Evolutionary conservation across 2,113 vertebrate genomes (phyloP), one percentile per base, ranked within the genome.

Genomic region (Cariama cristata): DNA sequence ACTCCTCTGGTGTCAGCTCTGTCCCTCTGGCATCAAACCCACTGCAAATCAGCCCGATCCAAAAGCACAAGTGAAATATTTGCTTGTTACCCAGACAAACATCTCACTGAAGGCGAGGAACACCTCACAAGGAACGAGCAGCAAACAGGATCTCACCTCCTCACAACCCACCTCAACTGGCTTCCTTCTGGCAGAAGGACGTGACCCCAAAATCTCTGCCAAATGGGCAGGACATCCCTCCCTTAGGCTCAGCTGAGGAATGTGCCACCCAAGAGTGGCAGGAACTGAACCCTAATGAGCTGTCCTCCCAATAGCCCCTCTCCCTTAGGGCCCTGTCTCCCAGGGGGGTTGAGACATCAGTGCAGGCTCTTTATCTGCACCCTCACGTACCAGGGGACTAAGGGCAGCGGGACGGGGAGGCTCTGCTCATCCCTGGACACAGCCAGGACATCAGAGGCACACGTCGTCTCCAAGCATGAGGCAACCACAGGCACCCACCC

Each of bases 31-130:
- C 19, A 76, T 13, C n/a, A 66, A 82, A 44, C 6, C 14, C 62
- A 16, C 44, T 2, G 10, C 2, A 0, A 74, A 58, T 4, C 0
- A 5, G 20, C 12, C 12, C 1, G 1, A 32, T 32, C 11, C 44
- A 44, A 68, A 32, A 85, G 33, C 28, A 86, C n/a, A 56, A 22
- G 6, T 45, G 9, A 90, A 71, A 40, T 20, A 20, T 5, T 40
- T 23, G 12, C 44, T 76, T 12, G 2, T 59, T 33, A 63, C 7
- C 49, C 52, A 50, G 9, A 79, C 8, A 52, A 84, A 49, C 35
- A 32, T 13, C 32, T 38, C 32, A 4, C 64, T 19, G 14, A 50
- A 50, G 30, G 6, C 1, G 2, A 5, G 20, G n/a, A 83, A 74
- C 33, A 42, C n/a, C 22, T 63, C 50, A 47, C 55, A 87, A 62